Base-by-base conservation (phyloP, 1,140 invertebrate species). In the Drosophila kanapiae region DNA sequence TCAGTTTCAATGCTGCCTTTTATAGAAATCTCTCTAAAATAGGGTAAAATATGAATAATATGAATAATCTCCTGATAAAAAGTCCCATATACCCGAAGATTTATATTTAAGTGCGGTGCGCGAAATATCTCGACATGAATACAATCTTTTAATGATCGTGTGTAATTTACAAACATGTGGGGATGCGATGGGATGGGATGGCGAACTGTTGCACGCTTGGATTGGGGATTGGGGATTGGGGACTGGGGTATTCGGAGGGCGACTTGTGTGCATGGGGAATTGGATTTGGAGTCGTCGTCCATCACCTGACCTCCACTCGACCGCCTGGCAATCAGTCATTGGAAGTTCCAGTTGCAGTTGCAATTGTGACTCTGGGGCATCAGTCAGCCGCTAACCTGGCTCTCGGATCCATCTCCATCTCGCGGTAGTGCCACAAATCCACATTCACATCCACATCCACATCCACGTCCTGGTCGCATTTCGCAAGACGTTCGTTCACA, bases 101-200 rank as follows among this genome's bases (percentile, higher is more conserved):
- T 8, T 0, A 8, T 16, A 35, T 45, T 16, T 13, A 27, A 61
- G 43, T 18, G 58, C 38, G 48, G 42, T 72, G 48, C 70, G 67
- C 75, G 38, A 90, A 88, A 90, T 90, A 90, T 79, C 78, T 85
- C 85, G 75, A 88, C 81, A 90, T 85, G 85, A 85, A 90, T 85
- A 82, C 85, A 88, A 88, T 88, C 85, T 88, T 90, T 90, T 90
- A 88, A 88, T 88, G 85, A 88, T 88, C 85, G 85, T 88, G 85
- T 90, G 86, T 88, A 88, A 90, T 88, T 88, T 88, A 74, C 70
- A 90, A 90, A 82, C 80, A 90, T 85, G 75, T 76, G 65, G 77
- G 59, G 72, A 69, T 81, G 58, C 63, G 64, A 64, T 64, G 59
- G 62, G 18, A 53, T 67, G 61, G 31, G 23, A 67, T 31, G 38